Evolutionary conservation across 2,888 invertebrate species (phyloP).

Genomic region (Capitulum mitella): DNA sequence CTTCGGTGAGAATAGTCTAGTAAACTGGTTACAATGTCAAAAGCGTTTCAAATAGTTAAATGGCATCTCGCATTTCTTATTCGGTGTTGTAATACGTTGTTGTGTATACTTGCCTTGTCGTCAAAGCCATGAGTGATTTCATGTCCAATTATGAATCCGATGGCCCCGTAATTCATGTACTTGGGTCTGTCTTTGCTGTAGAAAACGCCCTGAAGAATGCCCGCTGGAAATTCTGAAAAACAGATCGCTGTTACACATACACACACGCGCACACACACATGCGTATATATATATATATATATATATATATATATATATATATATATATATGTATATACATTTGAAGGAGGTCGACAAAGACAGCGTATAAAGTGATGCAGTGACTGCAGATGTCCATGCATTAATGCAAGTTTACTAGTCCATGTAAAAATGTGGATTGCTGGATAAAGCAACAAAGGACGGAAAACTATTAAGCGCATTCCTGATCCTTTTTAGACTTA

Average conservation of each 20-base stretch:
- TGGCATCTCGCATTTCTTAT: too few species aligned
- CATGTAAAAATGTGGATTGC: neutral
- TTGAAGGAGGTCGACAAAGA: neutral
- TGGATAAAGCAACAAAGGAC: too few species aligned
- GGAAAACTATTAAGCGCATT: too few species aligned
- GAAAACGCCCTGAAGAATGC: slow-evolving; percentile 85
- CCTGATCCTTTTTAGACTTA: too few species aligned
- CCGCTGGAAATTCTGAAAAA: slow-evolving; percentile 78
- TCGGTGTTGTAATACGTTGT: too few species aligned
- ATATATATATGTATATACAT: neutral
- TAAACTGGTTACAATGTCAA: too few species aligned
- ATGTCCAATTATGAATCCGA: slow-evolving; percentile 85
- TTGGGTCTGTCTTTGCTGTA: slow-evolving; percentile 79
- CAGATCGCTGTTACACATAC: too few species aligned
- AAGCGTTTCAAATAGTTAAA: too few species aligned
- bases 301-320: too few species aligned
- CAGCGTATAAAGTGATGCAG: neutral
- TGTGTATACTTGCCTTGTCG: slow-evolving; percentile 53
- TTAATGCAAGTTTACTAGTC: neutral
- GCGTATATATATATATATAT: too few species aligned
- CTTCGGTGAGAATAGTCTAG: too few species aligned
- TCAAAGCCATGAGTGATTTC: slow-evolving; percentile 89
- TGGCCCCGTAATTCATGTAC: slow-evolving; percentile 87
- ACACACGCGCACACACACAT: too few species aligned
- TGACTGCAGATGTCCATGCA: neutral